Base-by-base conservation (phyloP, 2,797 vertebrate genomes). In the Takifugu ocellatus region DNA sequence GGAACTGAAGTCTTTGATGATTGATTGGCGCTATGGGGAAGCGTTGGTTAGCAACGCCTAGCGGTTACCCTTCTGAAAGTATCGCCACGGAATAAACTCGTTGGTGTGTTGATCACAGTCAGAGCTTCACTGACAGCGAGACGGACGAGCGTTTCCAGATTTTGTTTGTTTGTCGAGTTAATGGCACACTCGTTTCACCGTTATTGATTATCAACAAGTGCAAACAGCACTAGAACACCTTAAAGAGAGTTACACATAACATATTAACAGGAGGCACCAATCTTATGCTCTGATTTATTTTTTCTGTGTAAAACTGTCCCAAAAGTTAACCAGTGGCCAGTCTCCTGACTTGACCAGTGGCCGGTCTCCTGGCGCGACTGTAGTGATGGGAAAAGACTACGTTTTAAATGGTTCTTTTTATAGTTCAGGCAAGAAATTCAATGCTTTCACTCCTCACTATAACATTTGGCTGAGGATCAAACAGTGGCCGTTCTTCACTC, bases 161-260 rank as follows among this genome's bases (percentile, higher is more conserved):
- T 58, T 61, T 33, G 44, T 1, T 49, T 60, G 80, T 85, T 79
- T 85, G 59, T 44, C 56, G 11, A 72, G 78, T 77, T 46, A 46
- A 65, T 76, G 29, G 51, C 9, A 57, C 70, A 75, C 56, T 56
- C 54, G 45, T 57, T 8, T 25, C 42, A 77, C 68, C 47, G 66
- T 75, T 72, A 80, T 68, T 74, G 75, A 80, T 77, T 78, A 72
- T 77, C 59, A 73, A 79, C 82, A 76, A 71, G 66, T 81, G 79
- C 78, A 78, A 71, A 80, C 79, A 47, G 56, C 61, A 88, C 82
- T 87, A 83, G 87, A 88, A 87, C 85, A 90, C 77, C 80, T 80
- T 53, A 77, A 87, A 49, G 83, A 85, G 83, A 81, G 74, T 87
- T 83, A 78, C 79, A 82, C 77, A 81, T 86, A 36, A 88, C 74